A percentile compares a stretch with the other conserved stretches of the same genome.
phyloP scores from a whole-genome alignment of 2,888 invertebrate genomes.

The Drosophila flavopinicola region DNA sequence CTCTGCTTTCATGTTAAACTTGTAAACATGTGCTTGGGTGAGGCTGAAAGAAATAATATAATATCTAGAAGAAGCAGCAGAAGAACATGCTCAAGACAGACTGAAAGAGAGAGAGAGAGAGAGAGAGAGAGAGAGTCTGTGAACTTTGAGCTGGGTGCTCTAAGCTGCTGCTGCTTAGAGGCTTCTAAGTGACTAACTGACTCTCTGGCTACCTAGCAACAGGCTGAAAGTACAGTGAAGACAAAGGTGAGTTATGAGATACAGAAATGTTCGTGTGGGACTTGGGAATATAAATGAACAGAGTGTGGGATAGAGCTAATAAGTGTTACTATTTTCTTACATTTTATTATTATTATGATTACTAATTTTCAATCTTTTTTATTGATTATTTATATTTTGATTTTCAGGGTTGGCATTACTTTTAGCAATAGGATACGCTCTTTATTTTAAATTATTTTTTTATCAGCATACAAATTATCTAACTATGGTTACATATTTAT shows the following conservation, averaged over 20 bases:
- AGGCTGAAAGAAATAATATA: slow-evolving; percentile 26
- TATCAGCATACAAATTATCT: too few species aligned
- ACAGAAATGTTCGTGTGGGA: slow-evolving; percentile 4
- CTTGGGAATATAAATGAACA: neutral
- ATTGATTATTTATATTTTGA: too few species aligned
- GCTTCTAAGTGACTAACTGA: too few species aligned
- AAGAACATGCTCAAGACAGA: neutral
- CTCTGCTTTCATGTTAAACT: slow-evolving; percentile 59
- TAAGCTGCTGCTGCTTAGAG: slow-evolving; percentile 13
- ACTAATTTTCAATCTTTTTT: too few species aligned
- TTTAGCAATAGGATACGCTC: too few species aligned
- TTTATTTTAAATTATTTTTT: too few species aligned
- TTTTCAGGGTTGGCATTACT: too few species aligned
- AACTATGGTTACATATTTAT: too few species aligned
- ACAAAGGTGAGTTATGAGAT: slow-evolving; percentile 31
- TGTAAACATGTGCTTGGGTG: slow-evolving; percentile 54
- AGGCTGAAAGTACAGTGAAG: slow-evolving; percentile 8
- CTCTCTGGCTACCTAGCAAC: slow-evolving; percentile 44
- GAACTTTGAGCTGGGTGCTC: slow-evolving; percentile 48
- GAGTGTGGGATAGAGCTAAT: neutral
- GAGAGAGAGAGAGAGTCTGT: slow-evolving; percentile 39
- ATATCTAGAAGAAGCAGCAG: slow-evolving; percentile 8
- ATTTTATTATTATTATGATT: too few species aligned
- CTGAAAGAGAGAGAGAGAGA: neutral
- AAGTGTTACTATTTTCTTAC: too few species aligned